Evolutionary conservation across 1,140 invertebrate genomes (phyloP).

Genomic region (Phocides pigmalion): DNA sequence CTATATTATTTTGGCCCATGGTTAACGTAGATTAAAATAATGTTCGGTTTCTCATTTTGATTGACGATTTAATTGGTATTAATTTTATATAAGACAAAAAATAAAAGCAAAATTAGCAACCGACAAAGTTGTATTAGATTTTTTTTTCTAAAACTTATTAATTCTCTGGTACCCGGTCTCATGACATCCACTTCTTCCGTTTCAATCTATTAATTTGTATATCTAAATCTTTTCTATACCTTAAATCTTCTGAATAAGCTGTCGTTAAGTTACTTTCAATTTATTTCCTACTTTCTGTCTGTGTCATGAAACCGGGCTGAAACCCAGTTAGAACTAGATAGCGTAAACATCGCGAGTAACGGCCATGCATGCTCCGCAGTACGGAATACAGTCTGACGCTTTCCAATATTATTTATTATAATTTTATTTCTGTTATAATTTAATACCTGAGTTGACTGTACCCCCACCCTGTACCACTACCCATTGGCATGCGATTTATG

Average conservation of each 20-base stretch:
- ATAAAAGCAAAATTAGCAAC: conserved; percentile 60
- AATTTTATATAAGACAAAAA: not conserved
- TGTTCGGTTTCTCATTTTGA: conserved; percentile 71
- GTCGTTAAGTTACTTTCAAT: conserved; percentile 28
- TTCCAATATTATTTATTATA: conserved; percentile 54
- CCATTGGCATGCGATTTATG: conserved; percentile 74
- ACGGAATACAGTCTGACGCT: conserved; percentile 74
- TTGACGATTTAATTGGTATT: not conserved
- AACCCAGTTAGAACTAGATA: conserved; percentile 54
- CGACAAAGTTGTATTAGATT: conserved; percentile 63
- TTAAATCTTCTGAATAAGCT: conserved; percentile 37
- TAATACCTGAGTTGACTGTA: conserved; percentile 63
- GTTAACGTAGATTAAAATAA: conserved; percentile 68
- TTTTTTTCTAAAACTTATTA: conserved; percentile 61
- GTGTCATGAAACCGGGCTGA: conserved; percentile 63
- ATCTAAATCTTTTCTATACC: conserved; percentile 30
- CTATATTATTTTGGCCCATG: conserved; percentile 79
- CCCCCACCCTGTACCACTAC: conserved; percentile 51
- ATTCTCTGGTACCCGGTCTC: conserved; percentile 61
- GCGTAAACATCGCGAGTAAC: conserved; percentile 51
- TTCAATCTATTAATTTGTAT: conserved; percentile 19
- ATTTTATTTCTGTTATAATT: conserved; percentile 54
- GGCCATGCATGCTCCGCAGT: conserved; percentile 65
- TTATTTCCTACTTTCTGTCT: conserved; percentile 40
- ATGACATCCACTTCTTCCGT: conserved; percentile 56